Evolutionary conservation across 2,113 vertebrate genomes (phyloP).

Genomic region (Sceloporus undulatus): DNA sequence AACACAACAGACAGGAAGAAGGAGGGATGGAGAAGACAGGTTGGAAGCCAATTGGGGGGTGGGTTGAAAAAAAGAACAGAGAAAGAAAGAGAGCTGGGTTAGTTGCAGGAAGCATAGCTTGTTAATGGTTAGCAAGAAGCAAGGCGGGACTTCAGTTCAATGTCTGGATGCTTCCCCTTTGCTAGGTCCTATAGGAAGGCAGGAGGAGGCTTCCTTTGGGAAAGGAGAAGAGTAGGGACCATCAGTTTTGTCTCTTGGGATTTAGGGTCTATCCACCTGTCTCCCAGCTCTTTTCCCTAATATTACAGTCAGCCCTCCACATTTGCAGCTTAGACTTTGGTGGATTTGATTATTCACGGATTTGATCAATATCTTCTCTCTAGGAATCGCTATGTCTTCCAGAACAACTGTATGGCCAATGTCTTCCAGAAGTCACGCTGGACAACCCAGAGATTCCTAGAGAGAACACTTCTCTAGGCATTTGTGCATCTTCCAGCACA

Average conservation of each 20-base stretch:
- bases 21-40: conserved; percentile 48
- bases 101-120: conserved; percentile 55
- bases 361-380: too few species aligned
- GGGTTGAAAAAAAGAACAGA: neutral
- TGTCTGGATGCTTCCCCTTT: neutral
- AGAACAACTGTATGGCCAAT: too few species aligned
- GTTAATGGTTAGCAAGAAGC: conserved; percentile 33
- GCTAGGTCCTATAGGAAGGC: too few species aligned
- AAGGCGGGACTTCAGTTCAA: neutral
- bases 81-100: conserved; percentile 65
- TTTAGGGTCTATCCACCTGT: too few species aligned
- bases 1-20: conserved; percentile 35
- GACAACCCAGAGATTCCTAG: too few species aligned
- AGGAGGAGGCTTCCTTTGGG: neutral
- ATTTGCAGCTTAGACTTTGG: too few species aligned
- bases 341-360: too few species aligned
- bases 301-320: neutral
- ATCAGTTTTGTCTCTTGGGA: neutral
- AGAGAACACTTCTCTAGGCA: too few species aligned
- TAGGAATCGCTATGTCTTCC: too few species aligned
- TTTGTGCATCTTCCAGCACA: too few species aligned
- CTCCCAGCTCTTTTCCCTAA: neutral
- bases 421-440: too few species aligned
- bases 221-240: too few species aligned
- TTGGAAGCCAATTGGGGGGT: conserved; percentile 40